Percentiles rank a stretch among this genome's conserved stretches.
Conservation (phyloP, 2,888 invertebrate genomes). For the Pediacus dermestoides region DNA sequence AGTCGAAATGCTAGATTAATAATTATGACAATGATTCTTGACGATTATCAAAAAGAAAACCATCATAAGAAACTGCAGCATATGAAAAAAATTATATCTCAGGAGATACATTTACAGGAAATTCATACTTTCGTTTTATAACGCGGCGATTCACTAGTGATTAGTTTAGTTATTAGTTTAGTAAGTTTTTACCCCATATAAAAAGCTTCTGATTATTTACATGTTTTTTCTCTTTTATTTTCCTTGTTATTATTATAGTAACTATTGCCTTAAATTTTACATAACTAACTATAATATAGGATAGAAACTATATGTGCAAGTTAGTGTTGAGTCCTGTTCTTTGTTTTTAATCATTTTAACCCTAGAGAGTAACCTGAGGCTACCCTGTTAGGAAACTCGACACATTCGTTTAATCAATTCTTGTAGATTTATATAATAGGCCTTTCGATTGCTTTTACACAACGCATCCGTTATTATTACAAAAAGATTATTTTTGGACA, state of each 20-base stretch:
- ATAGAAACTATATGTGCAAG: constrained; percentile 43
- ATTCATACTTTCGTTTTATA: constrained; percentile 8
- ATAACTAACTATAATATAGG: too few species aligned
- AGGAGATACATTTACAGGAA: too few species aligned
- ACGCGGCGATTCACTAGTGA: constrained; percentile 37
- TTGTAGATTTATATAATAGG: constrained; percentile 34
- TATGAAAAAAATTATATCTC: constrained; percentile 30
- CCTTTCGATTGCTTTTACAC: constrained; percentile 47
- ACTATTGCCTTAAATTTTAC: constrained; percentile 46
- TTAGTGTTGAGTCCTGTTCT: constrained; percentile 27
- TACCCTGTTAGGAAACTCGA: constrained; percentile 43
- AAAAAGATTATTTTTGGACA: too few species aligned
- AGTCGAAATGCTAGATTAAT: constrained; percentile 33
- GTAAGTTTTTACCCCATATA: too few species aligned
- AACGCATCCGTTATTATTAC: too few species aligned
- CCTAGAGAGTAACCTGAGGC: constrained; percentile 31
- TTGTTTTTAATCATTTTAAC: constrained; percentile 17
- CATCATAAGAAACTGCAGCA: constrained; percentile 41
- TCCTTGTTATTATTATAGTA: too few species aligned
- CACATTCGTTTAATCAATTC: constrained; percentile 28
- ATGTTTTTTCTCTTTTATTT: constrained; percentile 39
- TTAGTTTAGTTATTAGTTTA: too few species aligned
- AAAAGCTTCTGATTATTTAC: constrained; percentile 51
- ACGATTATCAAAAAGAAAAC: constrained; percentile 26
- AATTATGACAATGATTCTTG: too few species aligned